Conservation (phyloP, 1,140 invertebrate species). For the Microplitis mediator region DNA sequence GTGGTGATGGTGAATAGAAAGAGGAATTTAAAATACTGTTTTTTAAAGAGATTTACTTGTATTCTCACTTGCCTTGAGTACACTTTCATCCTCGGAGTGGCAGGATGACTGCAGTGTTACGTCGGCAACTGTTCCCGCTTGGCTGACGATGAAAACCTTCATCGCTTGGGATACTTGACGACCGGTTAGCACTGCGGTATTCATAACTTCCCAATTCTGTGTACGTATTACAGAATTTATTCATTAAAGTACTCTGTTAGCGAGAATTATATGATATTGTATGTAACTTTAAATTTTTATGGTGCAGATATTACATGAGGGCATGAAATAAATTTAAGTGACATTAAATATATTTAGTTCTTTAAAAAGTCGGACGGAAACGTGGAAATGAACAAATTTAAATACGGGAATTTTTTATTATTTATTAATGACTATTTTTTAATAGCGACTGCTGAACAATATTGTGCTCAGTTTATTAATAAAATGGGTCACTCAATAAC, state of each 20-base stretch:
- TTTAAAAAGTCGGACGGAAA: background rate
- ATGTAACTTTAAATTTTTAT: too few species aligned
- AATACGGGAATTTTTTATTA: too few species aligned
- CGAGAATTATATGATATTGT: too few species aligned
- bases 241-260: background rate
- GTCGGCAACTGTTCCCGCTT: slow-evolving; percentile 91
- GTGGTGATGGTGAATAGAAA: too few species aligned
- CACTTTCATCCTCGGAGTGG: slow-evolving; percentile 92
- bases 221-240: slow-evolving; percentile 39
- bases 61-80: slow-evolving; percentile 81
- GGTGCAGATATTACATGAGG: too few species aligned
- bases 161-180: slow-evolving; percentile 92
- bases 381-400: too few species aligned
- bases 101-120: slow-evolving; percentile 95
- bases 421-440: too few species aligned
- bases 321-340: too few species aligned
- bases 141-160: slow-evolving; percentile 93
- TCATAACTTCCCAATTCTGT: slow-evolving; percentile 94
- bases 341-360: background rate
- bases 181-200: slow-evolving; percentile 93
- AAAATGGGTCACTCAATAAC: too few species aligned
- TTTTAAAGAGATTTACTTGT: background rate
- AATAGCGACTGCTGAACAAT: too few species aligned
- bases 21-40: too few species aligned
- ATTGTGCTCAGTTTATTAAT: too few species aligned